These are phyloP conservation scores for Siniperca undulata DNA, from an alignment of 2,797 vertebrate genomes.

Conservation along the genomic window DNA sequence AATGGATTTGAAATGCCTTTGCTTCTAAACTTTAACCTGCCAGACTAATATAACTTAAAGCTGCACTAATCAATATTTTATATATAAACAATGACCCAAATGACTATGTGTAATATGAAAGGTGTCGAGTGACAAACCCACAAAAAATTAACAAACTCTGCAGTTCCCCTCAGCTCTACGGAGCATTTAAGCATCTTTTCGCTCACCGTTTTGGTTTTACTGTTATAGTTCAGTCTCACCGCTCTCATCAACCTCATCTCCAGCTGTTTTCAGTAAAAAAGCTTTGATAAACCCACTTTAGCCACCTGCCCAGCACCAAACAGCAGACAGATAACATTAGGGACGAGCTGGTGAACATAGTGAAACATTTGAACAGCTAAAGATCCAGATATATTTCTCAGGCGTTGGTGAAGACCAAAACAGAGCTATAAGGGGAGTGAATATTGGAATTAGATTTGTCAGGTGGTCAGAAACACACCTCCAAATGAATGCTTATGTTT, in stretches of 20 bases:
- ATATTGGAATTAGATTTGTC: too few species aligned
- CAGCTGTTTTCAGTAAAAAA: slow-evolving; percentile 12
- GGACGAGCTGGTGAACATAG: background rate
- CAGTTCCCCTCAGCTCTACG: background rate
- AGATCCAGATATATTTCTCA: background rate
- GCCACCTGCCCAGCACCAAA: background rate
- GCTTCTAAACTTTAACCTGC: background rate
- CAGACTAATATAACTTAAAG: background rate
- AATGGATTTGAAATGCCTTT: background rate
- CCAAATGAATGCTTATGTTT: background rate
- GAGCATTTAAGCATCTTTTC: background rate
- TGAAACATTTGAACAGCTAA: background rate
- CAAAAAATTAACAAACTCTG: background rate
- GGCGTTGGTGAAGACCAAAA: background rate
- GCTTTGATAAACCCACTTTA: background rate
- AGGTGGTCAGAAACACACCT: background rate
- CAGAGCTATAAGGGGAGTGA: background rate
- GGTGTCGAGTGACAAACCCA: background rate
- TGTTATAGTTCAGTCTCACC: background rate
- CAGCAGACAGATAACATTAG: background rate
- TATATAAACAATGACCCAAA: background rate
- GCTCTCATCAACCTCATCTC: background rate
- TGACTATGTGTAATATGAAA: background rate
- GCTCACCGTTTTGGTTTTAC: background rate
- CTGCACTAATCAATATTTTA: background rate